Evolutionary conservation across 2,113 vertebrate species (phyloP), one percentile per base, ranked within the genome.

Genomic region (Chaenogobius annularis): DNA sequence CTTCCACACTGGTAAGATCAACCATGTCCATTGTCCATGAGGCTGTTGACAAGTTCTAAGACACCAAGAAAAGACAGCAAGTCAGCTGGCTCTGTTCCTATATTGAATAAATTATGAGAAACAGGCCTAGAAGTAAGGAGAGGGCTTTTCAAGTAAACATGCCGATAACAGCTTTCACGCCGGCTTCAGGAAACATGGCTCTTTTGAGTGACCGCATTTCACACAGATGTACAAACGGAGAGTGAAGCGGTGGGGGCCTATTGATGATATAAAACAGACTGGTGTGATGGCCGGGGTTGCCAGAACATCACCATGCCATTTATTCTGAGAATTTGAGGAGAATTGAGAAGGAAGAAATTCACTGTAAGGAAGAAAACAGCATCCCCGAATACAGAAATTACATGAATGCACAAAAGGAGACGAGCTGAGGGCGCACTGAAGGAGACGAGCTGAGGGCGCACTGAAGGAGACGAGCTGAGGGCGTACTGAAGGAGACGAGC

Each of bases 341-440:
- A 68, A 23, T 7, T 13, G 1, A 13, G 44, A 52, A 69, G 61
- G 64, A 40, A 75, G 70, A 63, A 69, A 81, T 73, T 48, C 62
- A 52, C 40, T 77, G 63, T 65, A 26, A 17, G 70, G 44, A 68
- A 65, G 61, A 77, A 84, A 78, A 47, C 72, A 66, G 48, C 68
- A 47, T 70, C 5, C 7, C 40, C 55, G 65, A 83, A 76, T 85
- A 76, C 78, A 79, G 68, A 82, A 72, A 85, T 56, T 22, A 19
- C 62, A 68, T 46, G 26, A 69, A 68, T 76, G 35, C 56, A 73
- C 58, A 20, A 2, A 43, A 11, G 74, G 65, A 66, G 50, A 69
- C n/a, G n/a, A n/a, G n/a, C 54, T 55, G 68, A 50, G 66, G 76
- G 70, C 77, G 72, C 40, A 64, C 22, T 76, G 48, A 22, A 59